Evolutionary conservation across 2,113 vertebrate species (phyloP).

Genomic region (Trematocara unimaculatum): DNA sequence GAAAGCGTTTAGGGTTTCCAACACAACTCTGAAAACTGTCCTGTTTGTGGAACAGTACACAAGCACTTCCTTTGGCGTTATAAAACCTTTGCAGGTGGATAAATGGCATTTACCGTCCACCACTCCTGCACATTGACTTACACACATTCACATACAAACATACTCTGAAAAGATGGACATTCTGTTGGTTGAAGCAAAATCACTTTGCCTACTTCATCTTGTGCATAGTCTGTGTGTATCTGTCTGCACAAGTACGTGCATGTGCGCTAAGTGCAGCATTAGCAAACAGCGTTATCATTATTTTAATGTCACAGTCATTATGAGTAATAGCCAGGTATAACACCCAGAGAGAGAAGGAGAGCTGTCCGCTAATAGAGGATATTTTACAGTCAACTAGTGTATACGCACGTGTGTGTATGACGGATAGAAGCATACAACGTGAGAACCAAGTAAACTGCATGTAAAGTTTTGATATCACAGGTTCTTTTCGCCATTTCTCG

Average conservation of each 20-base stretch:
- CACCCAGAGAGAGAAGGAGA: constrained; percentile 56
- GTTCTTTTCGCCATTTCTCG: neutral
- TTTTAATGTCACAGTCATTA: constrained; percentile 75
- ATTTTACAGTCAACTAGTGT: constrained; percentile 22
- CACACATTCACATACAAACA: neutral
- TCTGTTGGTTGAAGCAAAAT: neutral
- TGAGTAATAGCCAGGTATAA: constrained; percentile 70
- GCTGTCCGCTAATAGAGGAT: constrained; percentile 59
- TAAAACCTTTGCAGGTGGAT: neutral
- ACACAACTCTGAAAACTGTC: neutral
- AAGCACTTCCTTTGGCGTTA: neutral
- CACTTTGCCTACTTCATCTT: neutral
- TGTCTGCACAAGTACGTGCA: constrained; percentile 1
- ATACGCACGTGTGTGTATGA: neutral
- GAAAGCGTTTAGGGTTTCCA: neutral
- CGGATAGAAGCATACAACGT: neutral
- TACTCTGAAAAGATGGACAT: neutral
- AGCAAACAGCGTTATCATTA: constrained; percentile 60
- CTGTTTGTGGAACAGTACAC: neutral
- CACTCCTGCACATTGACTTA: neutral
- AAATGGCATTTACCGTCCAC: neutral
- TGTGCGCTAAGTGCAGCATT: constrained; percentile 60
- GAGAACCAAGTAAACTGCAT: constrained; percentile 21
- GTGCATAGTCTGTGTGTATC: neutral
- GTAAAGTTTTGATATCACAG: constrained; percentile 3